A percentile compares a stretch with the other conserved stretches of the same genome.
These are phyloP conservation scores for Ceriagrion tenellum DNA, from an alignment of 2,888 invertebrate genomes.

Conservation along the genomic window DNA sequence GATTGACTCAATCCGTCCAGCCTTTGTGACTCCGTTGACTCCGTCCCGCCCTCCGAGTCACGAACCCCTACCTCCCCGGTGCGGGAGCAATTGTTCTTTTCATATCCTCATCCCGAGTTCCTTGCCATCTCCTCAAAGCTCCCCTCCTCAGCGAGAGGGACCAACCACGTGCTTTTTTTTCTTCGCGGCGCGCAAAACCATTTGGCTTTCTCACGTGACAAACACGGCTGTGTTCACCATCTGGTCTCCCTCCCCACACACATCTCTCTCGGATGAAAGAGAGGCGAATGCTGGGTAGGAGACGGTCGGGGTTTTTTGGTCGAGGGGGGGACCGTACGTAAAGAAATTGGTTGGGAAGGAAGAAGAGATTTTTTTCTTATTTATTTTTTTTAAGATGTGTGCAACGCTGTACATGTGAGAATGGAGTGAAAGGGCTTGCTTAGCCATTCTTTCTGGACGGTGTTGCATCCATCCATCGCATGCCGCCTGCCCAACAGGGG, in stretches of 20 bases:
- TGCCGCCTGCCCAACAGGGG: too few relatives aligned
- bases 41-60: background rate
- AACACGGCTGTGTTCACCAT: slow-evolving; percentile 31
- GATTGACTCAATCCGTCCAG: background rate
- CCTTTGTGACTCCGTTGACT: background rate
- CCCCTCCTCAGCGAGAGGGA: background rate
- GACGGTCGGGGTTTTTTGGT: background rate
- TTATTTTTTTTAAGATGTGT: background rate
- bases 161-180: slow-evolving; percentile 17
- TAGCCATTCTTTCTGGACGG: background rate
- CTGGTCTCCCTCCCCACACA: background rate
- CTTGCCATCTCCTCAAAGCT: background rate
- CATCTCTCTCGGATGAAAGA: background rate
- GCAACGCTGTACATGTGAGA: background rate
- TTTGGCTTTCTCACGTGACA: slow-evolving; percentile 29
- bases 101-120: background rate
- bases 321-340: background rate
- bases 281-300: background rate
- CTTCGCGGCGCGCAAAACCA: background rate
- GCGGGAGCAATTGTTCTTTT: background rate
- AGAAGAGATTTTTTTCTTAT: background rate
- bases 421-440: background rate
- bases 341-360: background rate
- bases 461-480: background rate
- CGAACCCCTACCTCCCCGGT: background rate